Conservation (phyloP, 1,140 invertebrate genomes). For the Physella acuta region DNA sequence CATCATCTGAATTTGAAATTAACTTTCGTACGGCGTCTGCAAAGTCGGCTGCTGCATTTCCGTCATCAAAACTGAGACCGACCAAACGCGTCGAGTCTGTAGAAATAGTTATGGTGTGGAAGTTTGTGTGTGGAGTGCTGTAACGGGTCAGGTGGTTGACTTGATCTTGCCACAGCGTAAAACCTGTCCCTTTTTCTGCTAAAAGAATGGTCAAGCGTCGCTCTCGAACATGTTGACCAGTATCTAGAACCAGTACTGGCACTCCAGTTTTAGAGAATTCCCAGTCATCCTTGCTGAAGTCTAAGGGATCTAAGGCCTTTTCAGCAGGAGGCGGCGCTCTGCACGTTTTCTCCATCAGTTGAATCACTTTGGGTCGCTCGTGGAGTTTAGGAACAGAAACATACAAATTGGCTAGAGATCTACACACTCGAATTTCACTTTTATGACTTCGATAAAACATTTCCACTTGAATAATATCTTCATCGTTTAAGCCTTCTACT, state of each 20-base stretch:
- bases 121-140: slow-evolving; percentile 67
- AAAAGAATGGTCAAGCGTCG: slow-evolving; percentile 75
- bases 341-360: slow-evolving; percentile 41
- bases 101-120: slow-evolving; percentile 82
- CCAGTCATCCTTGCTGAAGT: slow-evolving; percentile 65
- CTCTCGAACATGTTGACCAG: slow-evolving; percentile 69
- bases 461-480: slow-evolving; percentile 76
- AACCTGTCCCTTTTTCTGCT: slow-evolving; percentile 81
- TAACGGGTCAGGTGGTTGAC: slow-evolving; percentile 70
- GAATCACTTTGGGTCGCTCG: slow-evolving; percentile 24
- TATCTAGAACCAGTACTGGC: slow-evolving; percentile 77
- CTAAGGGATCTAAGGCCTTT: slow-evolving; percentile 3
- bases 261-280: slow-evolving; percentile 78
- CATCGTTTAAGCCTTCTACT: slow-evolving; percentile 64
- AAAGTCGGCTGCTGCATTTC: slow-evolving; percentile 73
- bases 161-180: slow-evolving; percentile 82
- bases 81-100: slow-evolving; percentile 66
- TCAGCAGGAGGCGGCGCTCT: not conserved
- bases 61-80: slow-evolving; percentile 77
- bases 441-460: slow-evolving; percentile 78
- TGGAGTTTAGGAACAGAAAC: slow-evolving; percentile 48
- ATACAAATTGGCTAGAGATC: slow-evolving; percentile 78
- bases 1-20: slow-evolving; percentile 78
- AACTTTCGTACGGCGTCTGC: slow-evolving; percentile 69
- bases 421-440: slow-evolving; percentile 77